Conservation (phyloP, 2,888 invertebrate genomes). For the Drosophila putrida region DNA sequence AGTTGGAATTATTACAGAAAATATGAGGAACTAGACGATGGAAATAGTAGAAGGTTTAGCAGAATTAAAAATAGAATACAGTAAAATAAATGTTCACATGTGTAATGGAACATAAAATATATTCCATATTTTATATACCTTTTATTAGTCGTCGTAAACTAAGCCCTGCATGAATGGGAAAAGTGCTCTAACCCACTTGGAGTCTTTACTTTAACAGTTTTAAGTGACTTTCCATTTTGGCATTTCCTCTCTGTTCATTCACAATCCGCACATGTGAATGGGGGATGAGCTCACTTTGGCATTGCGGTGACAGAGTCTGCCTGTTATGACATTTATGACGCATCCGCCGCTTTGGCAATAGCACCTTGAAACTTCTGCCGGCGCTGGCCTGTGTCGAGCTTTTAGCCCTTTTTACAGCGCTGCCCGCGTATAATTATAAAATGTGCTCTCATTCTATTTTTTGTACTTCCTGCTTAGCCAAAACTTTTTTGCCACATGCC, state of each 20-base stretch:
- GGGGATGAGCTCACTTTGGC: constrained; percentile 12
- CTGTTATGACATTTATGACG: constrained; percentile 70
- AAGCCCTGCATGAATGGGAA: constrained; percentile 4
- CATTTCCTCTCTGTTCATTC: constrained; percentile 14
- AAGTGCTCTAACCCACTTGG: constrained; percentile 7
- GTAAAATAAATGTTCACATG: not conserved
- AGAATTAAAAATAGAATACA: not conserved
- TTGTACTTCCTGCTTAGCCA: constrained; percentile 18
- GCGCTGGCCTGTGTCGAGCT: constrained; percentile 39
- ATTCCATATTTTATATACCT: not conserved
- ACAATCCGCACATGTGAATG: constrained; percentile 20
- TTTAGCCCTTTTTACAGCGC: constrained; percentile 44
- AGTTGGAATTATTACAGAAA: no score
- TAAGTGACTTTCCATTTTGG: constrained; percentile 20
- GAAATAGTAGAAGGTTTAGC: no score
- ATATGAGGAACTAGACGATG: no score
- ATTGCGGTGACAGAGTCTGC: constrained; percentile 39
- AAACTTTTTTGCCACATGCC: constrained; percentile 55
- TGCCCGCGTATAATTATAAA: constrained; percentile 66
- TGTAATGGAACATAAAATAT: not conserved
- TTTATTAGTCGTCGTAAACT: not conserved
- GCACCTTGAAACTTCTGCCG: constrained; percentile 67
- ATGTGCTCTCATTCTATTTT: constrained; percentile 52
- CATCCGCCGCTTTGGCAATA: constrained; percentile 65
- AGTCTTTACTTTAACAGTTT: constrained; percentile 23